Evolutionary conservation across 1,140 invertebrate genomes (phyloP).

Genomic region (Drosophila pachea): DNA sequence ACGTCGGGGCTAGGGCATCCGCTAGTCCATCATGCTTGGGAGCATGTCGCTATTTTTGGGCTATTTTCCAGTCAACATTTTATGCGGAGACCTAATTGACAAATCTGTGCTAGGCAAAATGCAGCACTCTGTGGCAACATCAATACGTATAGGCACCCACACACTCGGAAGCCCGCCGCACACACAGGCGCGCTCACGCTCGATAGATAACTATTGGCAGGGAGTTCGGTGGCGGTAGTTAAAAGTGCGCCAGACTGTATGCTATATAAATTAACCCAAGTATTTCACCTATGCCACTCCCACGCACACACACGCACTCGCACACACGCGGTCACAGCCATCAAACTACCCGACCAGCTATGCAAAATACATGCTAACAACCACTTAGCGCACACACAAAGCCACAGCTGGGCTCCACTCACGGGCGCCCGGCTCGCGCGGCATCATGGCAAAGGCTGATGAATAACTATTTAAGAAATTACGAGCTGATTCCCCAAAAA

Average conservation of each 20-base stretch:
- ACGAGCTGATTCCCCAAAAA: constrained; percentile 56
- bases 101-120: constrained; percentile 56
- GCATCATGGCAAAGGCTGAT: constrained; percentile 34
- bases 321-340: constrained; percentile 16
- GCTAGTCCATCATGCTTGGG: neutral
- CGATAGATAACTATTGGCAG: neutral
- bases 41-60: neutral
- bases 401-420: neutral
- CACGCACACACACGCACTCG: constrained; percentile 7
- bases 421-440: neutral
- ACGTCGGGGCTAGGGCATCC: constrained; percentile 7
- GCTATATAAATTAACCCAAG: constrained; percentile 71
- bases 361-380: constrained; percentile 71
- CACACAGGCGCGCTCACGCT: neutral
- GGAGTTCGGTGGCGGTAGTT: neutral
- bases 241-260: constrained; percentile 47
- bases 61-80: constrained; percentile 30
- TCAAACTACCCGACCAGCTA: constrained; percentile 23
- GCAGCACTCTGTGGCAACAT: constrained; percentile 33
- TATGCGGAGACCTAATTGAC: constrained; percentile 65
- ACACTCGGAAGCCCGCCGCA: too few species aligned
- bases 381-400: constrained; percentile 58
- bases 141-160: constrained; percentile 10
- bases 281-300: constrained; percentile 60
- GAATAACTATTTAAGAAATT: constrained; percentile 75